Evolutionary conservation across 2,797 vertebrate genomes (phyloP), one percentile per base, ranked within the genome.

Genomic region (Pteropus rufus): DNA sequence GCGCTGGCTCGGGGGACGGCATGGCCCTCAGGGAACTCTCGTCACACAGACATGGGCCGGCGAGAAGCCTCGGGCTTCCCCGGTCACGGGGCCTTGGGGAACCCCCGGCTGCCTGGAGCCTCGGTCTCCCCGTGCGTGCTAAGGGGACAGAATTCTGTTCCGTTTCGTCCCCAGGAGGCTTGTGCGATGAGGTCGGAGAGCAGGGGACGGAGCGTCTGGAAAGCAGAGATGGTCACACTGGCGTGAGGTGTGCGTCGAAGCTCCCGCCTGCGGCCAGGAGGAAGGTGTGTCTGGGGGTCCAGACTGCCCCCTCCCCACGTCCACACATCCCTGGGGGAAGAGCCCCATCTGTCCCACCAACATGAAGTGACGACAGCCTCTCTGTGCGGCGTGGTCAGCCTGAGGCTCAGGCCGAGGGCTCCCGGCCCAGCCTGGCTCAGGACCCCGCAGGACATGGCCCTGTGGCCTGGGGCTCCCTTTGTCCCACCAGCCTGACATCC

Each of bases 91-190:
- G 10, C 91, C 29, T 14, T 2, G 6, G 54, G 67, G 5, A 3
- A 5, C 58, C 26, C 31, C 62, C 23, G 3, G 34, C 24, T 10
- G 81, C 31, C 0, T 0, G 7, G 41, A 24, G 29, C 7, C 60
- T n/a, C 21, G 2, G 15, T 31, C 36, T 67, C 44, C 23, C 0
- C 2, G 2, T 7, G 65, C 4, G 7, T 31, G 26, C 10, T 6
- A 34, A n/a, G 60, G 34, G 44, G 49, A 2, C 3, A 7, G n/a
- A 18, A 1, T 4, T 19, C 29, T 4, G 8, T 6, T n/a, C n/a
- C 0, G 0, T 1, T 10, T 46, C 36, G 1, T 10, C 1, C 14
- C 0, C 10, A 15, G 56, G 3, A 10, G 0, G 26, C 4, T 0
- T 0, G 10, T 69, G 12, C 19, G 52, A 49, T 18, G 15, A 4